Percentiles rank a stretch among this genome's conserved stretches.
Conservation (phyloP, 2,113 vertebrate genomes). For the Carassius carassius region DNA sequence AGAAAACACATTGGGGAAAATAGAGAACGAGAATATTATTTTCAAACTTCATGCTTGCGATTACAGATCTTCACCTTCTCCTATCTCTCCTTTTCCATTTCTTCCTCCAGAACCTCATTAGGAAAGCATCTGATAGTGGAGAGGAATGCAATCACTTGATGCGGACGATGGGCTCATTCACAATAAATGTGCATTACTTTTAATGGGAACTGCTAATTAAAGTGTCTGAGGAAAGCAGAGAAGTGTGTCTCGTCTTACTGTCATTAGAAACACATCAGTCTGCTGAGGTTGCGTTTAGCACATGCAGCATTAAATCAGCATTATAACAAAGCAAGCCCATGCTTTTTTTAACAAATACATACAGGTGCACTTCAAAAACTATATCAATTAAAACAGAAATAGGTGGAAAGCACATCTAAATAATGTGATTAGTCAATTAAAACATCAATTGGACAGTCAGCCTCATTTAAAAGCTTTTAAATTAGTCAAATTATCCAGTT, state of each 20-base stretch:
- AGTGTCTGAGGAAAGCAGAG: constrained; percentile 30
- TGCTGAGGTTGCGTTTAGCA: constrained; percentile 36
- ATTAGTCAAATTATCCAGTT: constrained; percentile 26
- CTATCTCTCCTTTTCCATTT: neutral
- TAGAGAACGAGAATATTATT: constrained; percentile 29
- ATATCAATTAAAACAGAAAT: neutral
- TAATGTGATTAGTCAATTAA: constrained; percentile 23
- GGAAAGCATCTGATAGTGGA: constrained; percentile 20
- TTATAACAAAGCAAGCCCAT: neutral
- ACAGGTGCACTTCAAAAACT: constrained; percentile 8
- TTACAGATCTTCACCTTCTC: neutral
- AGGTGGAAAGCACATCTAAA: neutral
- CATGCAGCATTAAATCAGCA: constrained; percentile 25
- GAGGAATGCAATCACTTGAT: constrained; percentile 21
- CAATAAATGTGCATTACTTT: constrained; percentile 40
- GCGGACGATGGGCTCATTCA: constrained; percentile 11
- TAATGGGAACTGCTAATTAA: constrained; percentile 53
- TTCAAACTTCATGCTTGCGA: constrained; percentile 21
- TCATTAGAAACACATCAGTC: constrained; percentile 39
- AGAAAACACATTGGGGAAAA: constrained; percentile 36
- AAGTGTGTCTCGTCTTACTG: neutral
- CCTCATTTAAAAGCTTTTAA: constrained; percentile 17
- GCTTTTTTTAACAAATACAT: no score
- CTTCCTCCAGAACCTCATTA: constrained; percentile 23
- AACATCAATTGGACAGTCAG: neutral